phyloP scores from a whole-genome alignment of 2,113 vertebrate species.

The Ancistrus triradiatus region DNA sequence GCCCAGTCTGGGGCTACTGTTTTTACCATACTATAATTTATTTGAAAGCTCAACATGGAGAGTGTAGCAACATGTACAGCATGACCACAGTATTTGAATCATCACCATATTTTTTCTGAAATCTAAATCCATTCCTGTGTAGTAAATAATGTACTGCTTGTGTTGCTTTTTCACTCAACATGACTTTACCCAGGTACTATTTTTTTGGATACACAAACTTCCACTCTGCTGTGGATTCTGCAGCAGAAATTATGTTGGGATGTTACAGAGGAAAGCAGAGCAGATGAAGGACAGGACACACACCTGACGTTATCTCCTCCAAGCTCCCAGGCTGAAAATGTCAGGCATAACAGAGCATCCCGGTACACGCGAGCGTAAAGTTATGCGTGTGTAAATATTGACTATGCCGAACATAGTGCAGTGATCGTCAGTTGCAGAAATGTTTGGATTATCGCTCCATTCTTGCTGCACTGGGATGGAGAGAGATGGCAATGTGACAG shows the following conservation, averaged over 20 bases:
- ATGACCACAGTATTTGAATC: too few relatives aligned
- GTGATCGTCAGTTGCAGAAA: slow-evolving; percentile 45
- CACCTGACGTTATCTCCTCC: slow-evolving; percentile 1
- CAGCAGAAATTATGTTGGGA: slow-evolving; percentile 56
- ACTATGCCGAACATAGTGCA: slow-evolving; percentile 31
- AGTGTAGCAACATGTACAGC: too few relatives aligned
- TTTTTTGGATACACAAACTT: too few relatives aligned
- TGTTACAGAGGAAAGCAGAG: slow-evolving; percentile 54
- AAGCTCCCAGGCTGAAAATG: background rate
- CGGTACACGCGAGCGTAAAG: slow-evolving; percentile 22
- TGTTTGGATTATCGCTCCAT: slow-evolving; percentile 40
- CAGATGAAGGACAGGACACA: slow-evolving; percentile 3
- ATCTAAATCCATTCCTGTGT: too few relatives aligned
- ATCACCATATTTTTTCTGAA: too few relatives aligned
- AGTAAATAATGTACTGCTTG: too few relatives aligned
- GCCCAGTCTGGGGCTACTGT: too few relatives aligned
- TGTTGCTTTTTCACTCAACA: too few relatives aligned
- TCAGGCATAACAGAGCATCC: slow-evolving; percentile 24
- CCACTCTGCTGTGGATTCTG: too few relatives aligned
- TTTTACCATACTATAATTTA: too few relatives aligned
- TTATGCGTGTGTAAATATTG: slow-evolving; percentile 41
- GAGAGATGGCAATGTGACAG: background rate
- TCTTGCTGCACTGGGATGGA: slow-evolving; percentile 1
- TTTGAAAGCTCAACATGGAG: too few relatives aligned
- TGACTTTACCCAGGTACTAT: too few relatives aligned